A percentile compares a stretch with the other conserved stretches of the same genome.
phyloP scores from a whole-genome alignment of 2,113 vertebrate genomes.

The Daphoenositta chrysoptera region DNA sequence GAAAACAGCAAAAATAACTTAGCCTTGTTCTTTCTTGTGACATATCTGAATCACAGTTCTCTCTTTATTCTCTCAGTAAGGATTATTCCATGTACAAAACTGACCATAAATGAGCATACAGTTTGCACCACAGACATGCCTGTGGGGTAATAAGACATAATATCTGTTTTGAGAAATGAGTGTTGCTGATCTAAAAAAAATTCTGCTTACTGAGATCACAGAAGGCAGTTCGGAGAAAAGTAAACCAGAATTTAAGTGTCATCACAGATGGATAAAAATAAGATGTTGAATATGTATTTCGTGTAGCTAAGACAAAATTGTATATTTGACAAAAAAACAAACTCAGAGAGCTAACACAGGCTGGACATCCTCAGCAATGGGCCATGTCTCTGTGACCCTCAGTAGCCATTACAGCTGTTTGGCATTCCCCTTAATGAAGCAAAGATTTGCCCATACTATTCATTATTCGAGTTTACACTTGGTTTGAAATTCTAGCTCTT shows the following conservation, averaged over 20 bases:
- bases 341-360: neutral
- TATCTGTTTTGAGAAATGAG: neutral
- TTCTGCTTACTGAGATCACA: neutral
- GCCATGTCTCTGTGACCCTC: neutral
- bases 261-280: neutral
- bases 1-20: neutral
- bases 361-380: neutral
- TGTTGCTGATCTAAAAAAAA: neutral
- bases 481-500: neutral
- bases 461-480: neutral
- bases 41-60: neutral
- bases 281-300: slow-evolving; percentile 1
- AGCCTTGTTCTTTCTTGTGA: neutral
- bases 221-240: neutral
- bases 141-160: neutral
- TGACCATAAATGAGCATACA: slow-evolving; percentile 8
- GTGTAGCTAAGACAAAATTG: neutral
- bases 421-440: neutral
- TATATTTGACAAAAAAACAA: neutral
- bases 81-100: neutral
- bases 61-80: neutral
- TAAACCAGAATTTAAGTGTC: neutral
- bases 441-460: neutral
- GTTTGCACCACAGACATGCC: neutral
- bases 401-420: neutral